These are phyloP conservation scores for Takifugu bimaculatus DNA, from an alignment of 2,113 vertebrate genomes.

Conservation along the genomic window DNA sequence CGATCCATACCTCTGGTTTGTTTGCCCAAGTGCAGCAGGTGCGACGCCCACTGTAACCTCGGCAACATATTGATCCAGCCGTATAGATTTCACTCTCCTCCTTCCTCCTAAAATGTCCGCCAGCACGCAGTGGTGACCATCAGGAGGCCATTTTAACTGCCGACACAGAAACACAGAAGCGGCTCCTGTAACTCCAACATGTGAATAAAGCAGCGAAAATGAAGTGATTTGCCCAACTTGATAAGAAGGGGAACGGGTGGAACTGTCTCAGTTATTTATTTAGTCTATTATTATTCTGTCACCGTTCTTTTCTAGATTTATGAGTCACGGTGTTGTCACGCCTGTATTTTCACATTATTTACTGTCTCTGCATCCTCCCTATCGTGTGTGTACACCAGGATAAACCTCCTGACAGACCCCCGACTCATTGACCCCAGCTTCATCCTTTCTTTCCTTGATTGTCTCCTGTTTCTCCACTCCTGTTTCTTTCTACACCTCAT, in stretches of 20 bases:
- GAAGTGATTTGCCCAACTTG: background rate
- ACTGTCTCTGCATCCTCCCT: background rate
- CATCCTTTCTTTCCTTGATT: conserved; percentile 47
- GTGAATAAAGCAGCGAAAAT: background rate
- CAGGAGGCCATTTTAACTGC: conserved; percentile 44
- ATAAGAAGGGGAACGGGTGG: no score
- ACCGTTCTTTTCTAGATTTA: background rate
- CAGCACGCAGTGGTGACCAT: conserved; percentile 47
- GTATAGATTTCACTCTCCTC: conserved; percentile 47
- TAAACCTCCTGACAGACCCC: conserved; percentile 19
- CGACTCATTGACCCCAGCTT: conserved; percentile 40
- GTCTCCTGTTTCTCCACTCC: conserved; percentile 55
- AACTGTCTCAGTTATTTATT: background rate
- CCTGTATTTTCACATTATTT: background rate
- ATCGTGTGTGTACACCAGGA: conserved; percentile 17
- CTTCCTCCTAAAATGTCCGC: conserved; percentile 58
- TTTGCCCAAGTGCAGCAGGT: conserved; percentile 54
- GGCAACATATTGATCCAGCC: conserved; percentile 56
- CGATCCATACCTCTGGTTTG: conserved; percentile 44
- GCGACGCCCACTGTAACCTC: conserved; percentile 38
- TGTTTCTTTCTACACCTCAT: conserved; percentile 41
- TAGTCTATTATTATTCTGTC: background rate
- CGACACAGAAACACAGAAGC: background rate
- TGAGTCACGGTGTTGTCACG: background rate
- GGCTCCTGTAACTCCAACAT: background rate